Conservation (phyloP, 37 sponge, comb jelly and placozoan genomes). For the Tethya wilhelma region DNA sequence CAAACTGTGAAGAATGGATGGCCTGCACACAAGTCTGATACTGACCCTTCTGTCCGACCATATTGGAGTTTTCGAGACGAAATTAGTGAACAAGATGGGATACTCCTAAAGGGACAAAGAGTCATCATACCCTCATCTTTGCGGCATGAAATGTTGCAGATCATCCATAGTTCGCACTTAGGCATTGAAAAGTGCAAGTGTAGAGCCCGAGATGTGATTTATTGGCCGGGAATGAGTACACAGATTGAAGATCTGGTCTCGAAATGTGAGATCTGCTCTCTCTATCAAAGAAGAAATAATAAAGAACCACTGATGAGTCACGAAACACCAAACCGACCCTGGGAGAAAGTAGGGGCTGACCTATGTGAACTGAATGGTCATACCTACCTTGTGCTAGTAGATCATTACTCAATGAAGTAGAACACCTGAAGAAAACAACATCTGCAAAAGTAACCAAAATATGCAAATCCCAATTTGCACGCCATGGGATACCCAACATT, state of each 20-base stretch:
- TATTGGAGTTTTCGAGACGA: conserved; percentile 24
- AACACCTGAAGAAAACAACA: conserved; percentile 13
- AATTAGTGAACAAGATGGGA: conserved; percentile 2
- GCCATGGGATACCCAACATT: conserved; percentile 18
- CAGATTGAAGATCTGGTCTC: background rate
- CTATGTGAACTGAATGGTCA: conserved; percentile 29
- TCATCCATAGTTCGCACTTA: conserved; percentile 5
- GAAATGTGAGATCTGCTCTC: background rate
- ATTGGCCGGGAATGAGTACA: too few species aligned
- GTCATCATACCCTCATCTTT: conserved; percentile 9
- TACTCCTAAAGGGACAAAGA: conserved; percentile 16
- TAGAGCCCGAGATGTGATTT: conserved; percentile 31
- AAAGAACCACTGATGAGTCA: background rate
- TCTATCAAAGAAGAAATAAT: background rate
- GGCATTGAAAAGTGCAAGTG: conserved; percentile 23
- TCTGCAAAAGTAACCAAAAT: conserved; percentile 1
- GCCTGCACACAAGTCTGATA: conserved; percentile 17
- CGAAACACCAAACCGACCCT: background rate
- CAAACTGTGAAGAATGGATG: conserved; percentile 8
- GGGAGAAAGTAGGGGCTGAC: conserved; percentile 33
- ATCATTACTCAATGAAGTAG: conserved; percentile 40
- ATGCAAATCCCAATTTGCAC: conserved; percentile 12
- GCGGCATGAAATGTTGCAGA: conserved; percentile 17
- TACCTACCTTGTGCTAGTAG: conserved; percentile 24
- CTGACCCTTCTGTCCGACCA: background rate